Conservation (phyloP, 2,888 invertebrate genomes). For the Brachypterus glaber region DNA sequence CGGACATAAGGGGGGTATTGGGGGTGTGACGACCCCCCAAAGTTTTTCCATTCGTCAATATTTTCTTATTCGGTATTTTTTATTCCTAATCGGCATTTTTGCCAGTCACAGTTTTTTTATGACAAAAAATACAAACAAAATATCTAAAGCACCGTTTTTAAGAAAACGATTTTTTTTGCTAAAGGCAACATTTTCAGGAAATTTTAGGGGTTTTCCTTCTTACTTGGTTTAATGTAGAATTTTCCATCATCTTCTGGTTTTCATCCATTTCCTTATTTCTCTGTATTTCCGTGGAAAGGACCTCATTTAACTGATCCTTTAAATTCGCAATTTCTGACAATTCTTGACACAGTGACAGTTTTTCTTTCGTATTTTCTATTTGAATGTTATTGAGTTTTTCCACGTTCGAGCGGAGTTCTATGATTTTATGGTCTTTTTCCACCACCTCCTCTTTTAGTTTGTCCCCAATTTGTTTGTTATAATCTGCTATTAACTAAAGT, state of each 20-base stretch:
- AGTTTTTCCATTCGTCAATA: no score
- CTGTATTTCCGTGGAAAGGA: constrained; percentile 30
- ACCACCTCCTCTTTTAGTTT: constrained; percentile 32
- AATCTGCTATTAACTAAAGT: constrained; percentile 34
- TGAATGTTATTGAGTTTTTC: constrained; percentile 33
- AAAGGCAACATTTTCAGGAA: no score
- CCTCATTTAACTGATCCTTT: constrained; percentile 31
- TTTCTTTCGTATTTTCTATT: constrained; percentile 33
- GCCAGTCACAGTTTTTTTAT: no score
- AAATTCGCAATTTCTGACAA: constrained; percentile 32
- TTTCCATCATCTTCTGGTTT: constrained; percentile 28
- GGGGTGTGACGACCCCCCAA: no score
- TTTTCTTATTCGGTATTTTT: no score
- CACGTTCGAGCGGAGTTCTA: constrained; percentile 30
- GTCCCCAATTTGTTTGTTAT: constrained; percentile 35
- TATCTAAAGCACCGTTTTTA: no score
- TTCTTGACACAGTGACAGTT: constrained; percentile 34
- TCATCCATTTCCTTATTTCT: constrained; percentile 29
- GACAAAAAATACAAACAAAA: no score
- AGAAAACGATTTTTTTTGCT: no score
- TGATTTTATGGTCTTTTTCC: constrained; percentile 31
- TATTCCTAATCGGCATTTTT: no score
- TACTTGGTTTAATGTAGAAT: constrained; percentile 24
- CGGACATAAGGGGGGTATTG: no score
- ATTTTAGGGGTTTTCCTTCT: no score